These are phyloP conservation scores for Netelia fuscicornis DNA, from an alignment of 2,888 invertebrate genomes.

Conservation along the genomic window DNA sequence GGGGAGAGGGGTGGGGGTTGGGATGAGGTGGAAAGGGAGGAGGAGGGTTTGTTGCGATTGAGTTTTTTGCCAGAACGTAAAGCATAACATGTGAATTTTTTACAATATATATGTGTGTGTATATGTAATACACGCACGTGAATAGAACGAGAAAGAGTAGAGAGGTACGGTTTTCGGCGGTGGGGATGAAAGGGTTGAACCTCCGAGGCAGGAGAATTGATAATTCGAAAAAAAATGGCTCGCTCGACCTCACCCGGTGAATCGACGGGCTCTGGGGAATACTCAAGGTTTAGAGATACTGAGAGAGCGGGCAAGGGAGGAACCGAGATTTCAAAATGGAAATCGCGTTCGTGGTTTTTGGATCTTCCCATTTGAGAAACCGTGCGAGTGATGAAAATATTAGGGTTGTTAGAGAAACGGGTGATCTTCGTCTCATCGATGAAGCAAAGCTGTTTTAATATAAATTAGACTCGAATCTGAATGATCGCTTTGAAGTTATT, in stretches of 20 bases:
- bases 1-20: not conserved
- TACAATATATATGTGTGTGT: slow-evolving; percentile 45
- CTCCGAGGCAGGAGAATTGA: slow-evolving; percentile 80
- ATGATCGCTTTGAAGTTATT: slow-evolving; percentile 32
- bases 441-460: slow-evolving; percentile 23
- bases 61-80: slow-evolving; percentile 25
- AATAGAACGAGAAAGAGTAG: slow-evolving; percentile 58
- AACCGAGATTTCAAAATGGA: slow-evolving; percentile 32
- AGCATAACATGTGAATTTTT: slow-evolving; percentile 23
- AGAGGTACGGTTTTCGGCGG: slow-evolving; percentile 30
- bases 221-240: slow-evolving; percentile 75
- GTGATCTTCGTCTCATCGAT: not conserved
- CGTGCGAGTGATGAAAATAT: too few species aligned
- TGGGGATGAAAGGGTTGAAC: slow-evolving; percentile 70
- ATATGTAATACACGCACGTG: slow-evolving; percentile 52
- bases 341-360: slow-evolving; percentile 10
- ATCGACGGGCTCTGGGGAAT: slow-evolving; percentile 57
- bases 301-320: not conserved
- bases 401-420: too few species aligned
- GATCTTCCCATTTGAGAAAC: too few species aligned
- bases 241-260: slow-evolving; percentile 60
- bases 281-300: not conserved
- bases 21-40: not conserved
- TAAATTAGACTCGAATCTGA: slow-evolving; percentile 37
- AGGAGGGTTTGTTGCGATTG: slow-evolving; percentile 28